phyloP scores from a whole-genome alignment of 2,113 vertebrate genomes.

The Rhinogobius similis region DNA sequence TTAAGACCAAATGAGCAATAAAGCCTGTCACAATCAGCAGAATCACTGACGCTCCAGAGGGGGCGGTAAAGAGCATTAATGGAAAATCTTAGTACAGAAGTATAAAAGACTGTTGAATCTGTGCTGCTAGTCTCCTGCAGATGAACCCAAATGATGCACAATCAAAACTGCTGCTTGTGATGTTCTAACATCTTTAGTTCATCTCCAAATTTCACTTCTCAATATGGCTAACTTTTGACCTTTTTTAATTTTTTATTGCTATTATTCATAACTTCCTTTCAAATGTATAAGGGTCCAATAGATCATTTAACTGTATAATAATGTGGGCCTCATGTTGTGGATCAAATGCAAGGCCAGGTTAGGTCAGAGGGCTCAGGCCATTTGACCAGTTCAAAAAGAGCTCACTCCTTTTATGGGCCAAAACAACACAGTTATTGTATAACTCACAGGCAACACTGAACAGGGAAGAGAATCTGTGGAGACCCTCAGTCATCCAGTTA shows the following conservation, averaged over 20 bases:
- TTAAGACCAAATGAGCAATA: conserved; percentile 67
- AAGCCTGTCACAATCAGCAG: conserved; percentile 50
- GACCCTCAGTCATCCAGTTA: no score
- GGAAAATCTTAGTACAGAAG: conserved; percentile 54
- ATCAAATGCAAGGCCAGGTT: background rate
- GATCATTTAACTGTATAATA: background rate
- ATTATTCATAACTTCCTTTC: background rate
- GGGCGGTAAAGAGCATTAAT: conserved; percentile 43
- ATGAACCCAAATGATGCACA: conserved; percentile 69
- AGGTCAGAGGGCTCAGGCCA: background rate
- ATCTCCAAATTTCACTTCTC: conserved; percentile 21
- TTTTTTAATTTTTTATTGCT: conserved; percentile 19
- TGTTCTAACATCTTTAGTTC: conserved; percentile 23
- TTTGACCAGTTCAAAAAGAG: background rate
- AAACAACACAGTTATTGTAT: background rate
- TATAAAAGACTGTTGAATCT: conserved; percentile 66
- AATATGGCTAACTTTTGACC: conserved; percentile 21
- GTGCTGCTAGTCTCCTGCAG: conserved; percentile 70
- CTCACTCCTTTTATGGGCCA: background rate
- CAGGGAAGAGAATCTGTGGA: no score
- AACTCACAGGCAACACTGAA: no score
- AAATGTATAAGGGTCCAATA: background rate
- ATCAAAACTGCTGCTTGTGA: conserved; percentile 54
- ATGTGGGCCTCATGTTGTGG: background rate
- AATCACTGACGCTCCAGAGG: conserved; percentile 17